phyloP scores from a whole-genome alignment of 2,888 invertebrate genomes.

The Andrena bicolor region DNA sequence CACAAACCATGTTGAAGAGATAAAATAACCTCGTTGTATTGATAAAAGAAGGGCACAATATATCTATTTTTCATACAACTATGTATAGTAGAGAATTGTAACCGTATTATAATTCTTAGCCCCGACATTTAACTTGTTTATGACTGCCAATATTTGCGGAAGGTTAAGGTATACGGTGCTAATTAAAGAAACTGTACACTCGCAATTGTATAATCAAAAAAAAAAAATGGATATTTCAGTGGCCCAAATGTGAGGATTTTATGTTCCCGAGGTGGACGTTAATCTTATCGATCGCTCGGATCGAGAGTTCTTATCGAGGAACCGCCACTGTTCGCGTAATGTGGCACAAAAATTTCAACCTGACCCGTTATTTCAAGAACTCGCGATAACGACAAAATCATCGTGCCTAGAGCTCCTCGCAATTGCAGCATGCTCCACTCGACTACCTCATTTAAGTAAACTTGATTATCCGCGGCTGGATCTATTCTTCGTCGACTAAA shows the following conservation, averaged over 20 bases:
- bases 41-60: slow-evolving; percentile 6
- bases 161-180: background rate
- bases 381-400: slow-evolving; percentile 56
- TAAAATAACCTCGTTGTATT: background rate
- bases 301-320: slow-evolving; percentile 64
- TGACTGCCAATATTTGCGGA: background rate
- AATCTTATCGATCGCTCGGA: slow-evolving; percentile 70
- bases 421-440: slow-evolving; percentile 42
- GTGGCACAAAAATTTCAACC: slow-evolving; percentile 66
- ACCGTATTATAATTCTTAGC: too few species aligned
- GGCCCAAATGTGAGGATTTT: slow-evolving; percentile 39
- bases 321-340: slow-evolving; percentile 66
- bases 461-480: background rate
- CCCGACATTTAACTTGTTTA: too few species aligned
- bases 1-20: slow-evolving; percentile 24
- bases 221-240: slow-evolving; percentile 5
- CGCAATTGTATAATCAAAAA: background rate
- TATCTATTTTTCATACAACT: background rate
- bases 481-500: slow-evolving; percentile 9
- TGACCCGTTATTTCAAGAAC: slow-evolving; percentile 58
- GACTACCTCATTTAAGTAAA: slow-evolving; percentile 8
- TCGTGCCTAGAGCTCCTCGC: slow-evolving; percentile 24
- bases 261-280: slow-evolving; percentile 37
- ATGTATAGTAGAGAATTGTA: background rate
- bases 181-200: background rate